Evolutionary conservation across 2,113 vertebrate genomes (phyloP).

Genomic region (Gnathonemus longibarbis): DNA sequence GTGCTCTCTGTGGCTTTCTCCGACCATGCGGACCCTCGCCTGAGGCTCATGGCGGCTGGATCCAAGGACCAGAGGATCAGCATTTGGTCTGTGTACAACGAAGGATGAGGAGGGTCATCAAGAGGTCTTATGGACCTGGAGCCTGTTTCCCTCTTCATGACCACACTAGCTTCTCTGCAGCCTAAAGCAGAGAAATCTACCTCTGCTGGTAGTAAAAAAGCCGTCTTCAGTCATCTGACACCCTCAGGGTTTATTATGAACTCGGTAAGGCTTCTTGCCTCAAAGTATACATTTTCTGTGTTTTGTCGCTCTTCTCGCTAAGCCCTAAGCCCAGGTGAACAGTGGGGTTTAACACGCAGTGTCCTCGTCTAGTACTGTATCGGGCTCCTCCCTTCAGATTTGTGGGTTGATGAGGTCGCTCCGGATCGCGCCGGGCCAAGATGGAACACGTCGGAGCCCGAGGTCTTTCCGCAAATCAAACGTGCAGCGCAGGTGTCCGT

Average conservation of each 20-base stretch:
- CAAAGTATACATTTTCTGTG: neutral
- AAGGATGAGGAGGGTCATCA: conserved; percentile 32
- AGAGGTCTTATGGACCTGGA: conserved; percentile 16
- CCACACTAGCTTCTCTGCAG: neutral
- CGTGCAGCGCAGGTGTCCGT: neutral
- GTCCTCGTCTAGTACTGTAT: neutral
- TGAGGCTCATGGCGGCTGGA: conserved; percentile 78
- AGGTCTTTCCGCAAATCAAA: conserved; percentile 13
- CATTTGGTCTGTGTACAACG: conserved; percentile 80
- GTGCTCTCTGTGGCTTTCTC: conserved; percentile 79
- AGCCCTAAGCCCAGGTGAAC: neutral
- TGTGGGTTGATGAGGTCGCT: conserved; percentile 8
- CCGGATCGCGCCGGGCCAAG: neutral
- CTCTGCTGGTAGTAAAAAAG: neutral
- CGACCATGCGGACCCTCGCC: conserved; percentile 48
- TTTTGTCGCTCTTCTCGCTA: neutral
- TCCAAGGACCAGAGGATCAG: conserved; percentile 88
- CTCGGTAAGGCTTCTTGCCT: neutral
- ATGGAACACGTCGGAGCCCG: conserved; percentile 8
- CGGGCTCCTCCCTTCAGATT: neutral
- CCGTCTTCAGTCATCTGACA: neutral
- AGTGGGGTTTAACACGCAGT: neutral
- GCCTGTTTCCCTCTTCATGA: neutral
- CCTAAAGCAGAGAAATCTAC: neutral
- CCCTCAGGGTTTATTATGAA: neutral